A percentile compares a stretch with the other conserved stretches of the same genome.
Evolutionary conservation across 2,888 invertebrate genomes (phyloP).

Genomic region (Caenorhabditis sp.): DNA sequence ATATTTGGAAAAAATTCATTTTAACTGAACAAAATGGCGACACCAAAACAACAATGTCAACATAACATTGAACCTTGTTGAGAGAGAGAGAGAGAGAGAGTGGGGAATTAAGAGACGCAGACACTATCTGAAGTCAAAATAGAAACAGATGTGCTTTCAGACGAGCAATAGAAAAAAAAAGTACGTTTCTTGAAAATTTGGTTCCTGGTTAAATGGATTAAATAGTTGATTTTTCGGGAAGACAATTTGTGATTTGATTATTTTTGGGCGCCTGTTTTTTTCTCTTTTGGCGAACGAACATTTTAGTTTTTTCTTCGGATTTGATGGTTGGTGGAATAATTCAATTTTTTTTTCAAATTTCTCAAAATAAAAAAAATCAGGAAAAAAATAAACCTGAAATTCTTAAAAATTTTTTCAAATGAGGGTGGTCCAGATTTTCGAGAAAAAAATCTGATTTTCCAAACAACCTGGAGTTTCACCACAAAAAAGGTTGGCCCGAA

Average conservation of each 20-base stretch:
- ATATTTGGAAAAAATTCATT: too few species aligned
- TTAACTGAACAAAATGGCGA: too few species aligned
- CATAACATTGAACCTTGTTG: too few species aligned
- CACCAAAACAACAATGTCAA: too few species aligned
- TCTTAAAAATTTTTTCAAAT: too few species aligned
- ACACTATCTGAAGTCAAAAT: not conserved
- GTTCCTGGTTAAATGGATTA: not conserved
- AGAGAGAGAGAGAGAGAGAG: not conserved
- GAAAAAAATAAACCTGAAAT: too few species aligned
- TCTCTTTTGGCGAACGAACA: not conserved
- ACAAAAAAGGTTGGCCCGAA: too few species aligned
- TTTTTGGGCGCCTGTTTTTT: not conserved
- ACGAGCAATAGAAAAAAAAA: not conserved
- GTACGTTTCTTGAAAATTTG: not conserved
- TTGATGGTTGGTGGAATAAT: not conserved
- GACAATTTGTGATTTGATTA: not conserved
- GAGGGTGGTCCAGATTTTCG: too few species aligned
- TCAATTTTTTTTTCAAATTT: too few species aligned
- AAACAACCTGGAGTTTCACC: too few species aligned
- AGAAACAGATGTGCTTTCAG: not conserved
- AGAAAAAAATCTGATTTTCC: too few species aligned
- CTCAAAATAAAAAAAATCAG: too few species aligned
- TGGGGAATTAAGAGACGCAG: slow-evolving; percentile 5
- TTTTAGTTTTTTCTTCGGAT: not conserved
- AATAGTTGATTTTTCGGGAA: not conserved